A percentile compares a stretch with the other conserved stretches of the same genome.
Evolutionary conservation across 2,888 invertebrate genomes (phyloP).

Genomic region (Parnassius orleans): DNA sequence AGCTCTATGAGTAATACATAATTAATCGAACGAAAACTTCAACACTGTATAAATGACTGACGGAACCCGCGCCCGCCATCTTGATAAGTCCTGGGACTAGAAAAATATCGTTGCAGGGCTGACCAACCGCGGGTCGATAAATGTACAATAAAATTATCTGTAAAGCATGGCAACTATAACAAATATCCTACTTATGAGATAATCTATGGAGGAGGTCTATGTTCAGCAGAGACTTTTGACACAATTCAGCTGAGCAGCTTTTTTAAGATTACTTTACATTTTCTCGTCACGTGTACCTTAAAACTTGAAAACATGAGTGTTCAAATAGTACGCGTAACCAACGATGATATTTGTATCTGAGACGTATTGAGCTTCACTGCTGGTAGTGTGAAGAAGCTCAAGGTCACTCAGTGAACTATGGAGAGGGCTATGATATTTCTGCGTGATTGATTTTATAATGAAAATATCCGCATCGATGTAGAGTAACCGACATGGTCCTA

Average conservation of each 20-base stretch:
- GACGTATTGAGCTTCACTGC: too few species aligned
- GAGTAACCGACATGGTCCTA: too few species aligned
- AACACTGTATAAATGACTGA: slow-evolving; percentile 6
- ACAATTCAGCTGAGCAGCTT: background rate
- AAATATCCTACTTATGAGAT: background rate
- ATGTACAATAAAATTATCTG: background rate
- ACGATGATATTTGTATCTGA: too few species aligned
- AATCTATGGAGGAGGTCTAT: background rate
- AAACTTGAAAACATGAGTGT: too few species aligned
- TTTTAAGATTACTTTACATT: background rate
- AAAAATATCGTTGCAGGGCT: slow-evolving; percentile 22
- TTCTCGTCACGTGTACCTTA: too few species aligned
- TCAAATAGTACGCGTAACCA: too few species aligned
- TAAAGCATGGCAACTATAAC: background rate
- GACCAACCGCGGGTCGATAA: slow-evolving; percentile 1
- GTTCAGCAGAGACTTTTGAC: background rate
- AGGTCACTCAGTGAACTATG: too few species aligned
- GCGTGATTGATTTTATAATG: too few species aligned
- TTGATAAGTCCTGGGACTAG: slow-evolving; percentile 9
- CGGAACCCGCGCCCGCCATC: slow-evolving; percentile 10
- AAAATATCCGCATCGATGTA: too few species aligned
- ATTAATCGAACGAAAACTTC: slow-evolving; percentile 5
- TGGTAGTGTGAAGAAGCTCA: too few species aligned
- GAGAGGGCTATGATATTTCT: too few species aligned
- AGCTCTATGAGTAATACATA: background rate